Evolutionary conservation across 1,140 invertebrate species (phyloP), one percentile per base, ranked within the genome.

Genomic region (Globodera ellingtonae): DNA sequence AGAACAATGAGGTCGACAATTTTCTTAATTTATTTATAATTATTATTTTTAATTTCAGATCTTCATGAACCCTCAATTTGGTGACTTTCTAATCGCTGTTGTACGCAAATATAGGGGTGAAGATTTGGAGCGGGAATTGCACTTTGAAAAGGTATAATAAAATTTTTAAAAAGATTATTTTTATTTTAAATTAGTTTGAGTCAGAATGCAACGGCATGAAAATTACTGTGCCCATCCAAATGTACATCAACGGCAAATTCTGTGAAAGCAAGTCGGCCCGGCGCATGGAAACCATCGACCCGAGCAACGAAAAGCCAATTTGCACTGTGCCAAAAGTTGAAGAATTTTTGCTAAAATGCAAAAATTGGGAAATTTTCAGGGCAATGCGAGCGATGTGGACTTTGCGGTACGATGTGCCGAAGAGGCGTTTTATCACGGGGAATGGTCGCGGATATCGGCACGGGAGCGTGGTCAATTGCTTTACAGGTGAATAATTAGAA

Each of bases 181-280:
- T 35, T 44, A 18, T 10, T 35, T 78, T 6, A 66, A n/a, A 56
- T 44, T 62, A 79, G 66, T 82, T 86, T 75, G 44, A 85, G 62
- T 82, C 56, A 10, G 79, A 86, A 46, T 48, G 15, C 21, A 78
- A 82, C 70, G 74, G 74, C 44, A 21, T 86, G 70, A 59, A 72
- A 48, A 24, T 84, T 9, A n/a, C 35, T 6, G 72, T 85, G 67
- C 84, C 83, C 6, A 72, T 78, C 10, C 83, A 83, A 81, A 75
- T 84, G 18, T 96, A 96, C 87, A 96, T 97, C 88, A 94, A 96
- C 91, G 96, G 96, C 90, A 93, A 95, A 89, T 97, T 94, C 90
- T 93, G 95, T 71, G 92, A 95, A 88, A 91, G 94, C 5, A 91
- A 92, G 0, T 94, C 93, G 71, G 94, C 94, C 0, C 94, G 95